Base-by-base conservation (phyloP, 2,113 vertebrate genomes). In the Plectropomus leopardus region DNA sequence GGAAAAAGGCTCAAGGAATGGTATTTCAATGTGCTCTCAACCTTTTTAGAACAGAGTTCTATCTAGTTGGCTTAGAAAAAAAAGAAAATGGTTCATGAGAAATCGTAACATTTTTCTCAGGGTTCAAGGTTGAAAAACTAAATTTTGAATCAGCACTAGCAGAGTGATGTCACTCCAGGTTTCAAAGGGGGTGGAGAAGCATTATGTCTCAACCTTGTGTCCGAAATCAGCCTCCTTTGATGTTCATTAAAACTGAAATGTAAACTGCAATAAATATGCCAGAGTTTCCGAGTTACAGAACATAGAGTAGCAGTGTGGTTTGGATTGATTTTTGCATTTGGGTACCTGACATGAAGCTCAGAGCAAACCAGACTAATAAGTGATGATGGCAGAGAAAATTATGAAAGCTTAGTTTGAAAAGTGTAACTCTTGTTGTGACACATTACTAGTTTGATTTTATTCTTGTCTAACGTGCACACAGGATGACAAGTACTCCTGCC, bases 161-260 rank as follows among this genome's bases (percentile, higher is more conserved):
- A n/a, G n/a, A n/a, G n/a, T n/a, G n/a, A n/a, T n/a, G n/a, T n/a
- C n/a, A n/a, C n/a, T n/a, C n/a, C n/a, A n/a, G n/a, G n/a, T n/a
- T n/a, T n/a, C n/a, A n/a, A n/a, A n/a, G n/a, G n/a, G n/a, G n/a
- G n/a, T n/a, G 54, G 23, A 61, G 15, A 47, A 36, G 3, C 13
- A 53, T 66, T 21, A 30, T 36, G 51, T 59, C 21, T 7, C 23
- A 13, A 28, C 23, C 19, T 9, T 14, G 0, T 9, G 15, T 4
- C 28, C 1, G 17, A 55, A 32, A 7, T 58, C 57, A 28, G 8
- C 57, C 50, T 67, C 30, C 19, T 34, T 32, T 40, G 54, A 53
- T 45, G 15, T 53, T 71, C n/a, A 51, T 84, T 23, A 76, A 51
- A 28, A 28, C 34, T 68, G 26, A 53, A 66, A 54, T 54, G 24